Base-by-base conservation (phyloP, 2,797 vertebrate species). In the Pseudochirops corinnae region DNA sequence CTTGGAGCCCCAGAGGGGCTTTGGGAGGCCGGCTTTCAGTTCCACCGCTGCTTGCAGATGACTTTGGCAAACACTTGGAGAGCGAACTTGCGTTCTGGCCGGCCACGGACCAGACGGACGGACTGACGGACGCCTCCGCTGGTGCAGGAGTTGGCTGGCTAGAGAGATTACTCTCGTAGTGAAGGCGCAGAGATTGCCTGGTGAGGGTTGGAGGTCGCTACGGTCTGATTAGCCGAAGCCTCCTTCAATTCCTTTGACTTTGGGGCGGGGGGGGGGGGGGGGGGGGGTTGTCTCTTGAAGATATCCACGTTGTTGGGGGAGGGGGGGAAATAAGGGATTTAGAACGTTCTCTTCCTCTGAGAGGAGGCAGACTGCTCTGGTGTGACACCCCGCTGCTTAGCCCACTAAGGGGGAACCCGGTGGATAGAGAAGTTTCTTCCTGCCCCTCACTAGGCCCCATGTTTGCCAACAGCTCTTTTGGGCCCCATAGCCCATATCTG, bases 401-500 rank as follows among this genome's bases (percentile, higher is more conserved):
- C 74, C 74, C 21, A 26, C 74, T 26, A 0, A 11, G 11, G 93
- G 93, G 21, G 24, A 53, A 90, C 94, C 29, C 16, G n/a, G 52
- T 26, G 90, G 7, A 55, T 39, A 67, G 55, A 53, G 57, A 93
- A 39, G 92, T 93, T 26, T 60, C 92, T 56, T 56, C 11, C 3
- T 94, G 93, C 90, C 31, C 57, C 55, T 50, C 46, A 28, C 56
- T 62, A 91, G 95, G 94, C 94, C 97, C 93, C 52, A 52, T 92
- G 55, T 5, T 0, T 92, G 97, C 93, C 96, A 52, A 28, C n/a
- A 50, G 1, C 82, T 56, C 29, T 94, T 33, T 29, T 13, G 33
- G 91, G 67, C 14, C 24, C 55, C 93, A 31, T 31, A 94, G 90
- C 58, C 50, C 91, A 46, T 33, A 0, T 96, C 60, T 87, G 90